Percentiles rank a stretch among this genome's conserved stretches.
Evolutionary conservation across 23 tunicate genomes (phyloP).

Genomic region (Botrylloides violaceus): DNA sequence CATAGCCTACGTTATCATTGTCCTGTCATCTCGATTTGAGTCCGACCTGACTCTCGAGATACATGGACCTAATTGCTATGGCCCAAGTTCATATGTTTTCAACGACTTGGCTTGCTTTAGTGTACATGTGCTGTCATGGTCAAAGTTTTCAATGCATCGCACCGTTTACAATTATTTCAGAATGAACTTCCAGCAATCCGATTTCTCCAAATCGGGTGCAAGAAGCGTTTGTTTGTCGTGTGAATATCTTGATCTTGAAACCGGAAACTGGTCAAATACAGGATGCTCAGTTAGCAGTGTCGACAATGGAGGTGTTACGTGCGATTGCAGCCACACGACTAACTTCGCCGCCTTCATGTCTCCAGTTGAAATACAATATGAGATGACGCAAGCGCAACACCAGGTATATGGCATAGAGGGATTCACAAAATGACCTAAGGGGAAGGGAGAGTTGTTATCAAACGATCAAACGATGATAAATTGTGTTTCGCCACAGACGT

Average conservation of each 20-base stretch:
- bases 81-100: no score
- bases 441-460: no score
- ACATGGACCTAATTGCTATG: no score
- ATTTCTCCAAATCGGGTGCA: background rate
- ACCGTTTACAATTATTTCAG: background rate
- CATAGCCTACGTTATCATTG: no score
- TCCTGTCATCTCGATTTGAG: no score
- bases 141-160: no score
- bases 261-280: slow-evolving; percentile 26
- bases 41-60: no score
- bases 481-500: no score
- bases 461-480: no score
- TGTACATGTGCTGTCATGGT: no score
- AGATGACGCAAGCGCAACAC: slow-evolving; percentile 43
- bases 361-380: slow-evolving; percentile 28
- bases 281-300: slow-evolving; percentile 46
- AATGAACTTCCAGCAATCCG: slow-evolving; percentile 2
- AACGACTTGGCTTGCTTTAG: no score
- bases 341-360: slow-evolving; percentile 90
- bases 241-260: slow-evolving; percentile 37
- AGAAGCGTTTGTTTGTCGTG: slow-evolving; percentile 48
- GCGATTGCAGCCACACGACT: slow-evolving; percentile 84
- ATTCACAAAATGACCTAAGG: no score
- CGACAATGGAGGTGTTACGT: slow-evolving; percentile 54
- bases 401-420: slow-evolving; percentile 45